phyloP scores from a whole-genome alignment of 1,140 invertebrate species.

The Scaptomyza hsui region DNA sequence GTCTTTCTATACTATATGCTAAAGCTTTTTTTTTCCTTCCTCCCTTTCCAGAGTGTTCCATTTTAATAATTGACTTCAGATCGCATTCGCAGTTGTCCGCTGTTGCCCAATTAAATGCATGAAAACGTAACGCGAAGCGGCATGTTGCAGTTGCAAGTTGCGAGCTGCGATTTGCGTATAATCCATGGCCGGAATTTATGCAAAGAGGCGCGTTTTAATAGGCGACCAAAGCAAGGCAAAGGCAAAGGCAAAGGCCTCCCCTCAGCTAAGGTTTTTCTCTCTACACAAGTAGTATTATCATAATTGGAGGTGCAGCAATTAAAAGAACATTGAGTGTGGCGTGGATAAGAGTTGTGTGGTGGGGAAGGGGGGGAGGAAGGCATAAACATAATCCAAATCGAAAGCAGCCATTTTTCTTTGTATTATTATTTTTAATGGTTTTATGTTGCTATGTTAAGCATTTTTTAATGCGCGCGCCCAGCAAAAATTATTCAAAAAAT shows the following conservation, averaged over 20 bases:
- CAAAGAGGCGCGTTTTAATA: conserved; percentile 53
- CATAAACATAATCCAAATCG: conserved; percentile 67
- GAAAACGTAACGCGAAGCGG: conserved; percentile 51
- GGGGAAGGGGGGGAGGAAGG: background rate
- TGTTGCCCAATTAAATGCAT: conserved; percentile 72
- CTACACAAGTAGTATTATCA: too few relatives aligned
- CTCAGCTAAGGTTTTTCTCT: too few relatives aligned
- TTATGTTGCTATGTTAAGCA: conserved; percentile 55
- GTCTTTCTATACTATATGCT: background rate
- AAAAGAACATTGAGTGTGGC: conserved; percentile 26
- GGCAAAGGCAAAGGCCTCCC: too few relatives aligned
- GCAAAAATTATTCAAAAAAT: conserved; percentile 59
- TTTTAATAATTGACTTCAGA: background rate
- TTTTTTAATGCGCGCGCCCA: conserved; percentile 52
- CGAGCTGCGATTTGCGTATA: conserved; percentile 73
- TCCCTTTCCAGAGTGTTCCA: background rate
- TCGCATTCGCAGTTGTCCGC: background rate
- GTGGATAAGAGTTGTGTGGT: too few relatives aligned
- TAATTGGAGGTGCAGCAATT: conserved; percentile 71
- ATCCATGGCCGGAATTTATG: conserved; percentile 66
- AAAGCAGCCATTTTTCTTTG: conserved; percentile 49
- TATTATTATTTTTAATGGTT: conserved; percentile 64
- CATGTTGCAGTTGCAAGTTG: conserved; percentile 21
- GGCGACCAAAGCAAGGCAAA: conserved; percentile 16
- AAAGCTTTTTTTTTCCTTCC: background rate